A percentile compares a stretch with the other conserved stretches of the same genome.
Evolutionary conservation across 2,888 invertebrate species (phyloP).

Genomic region (Tetramorium bicarinatum): DNA sequence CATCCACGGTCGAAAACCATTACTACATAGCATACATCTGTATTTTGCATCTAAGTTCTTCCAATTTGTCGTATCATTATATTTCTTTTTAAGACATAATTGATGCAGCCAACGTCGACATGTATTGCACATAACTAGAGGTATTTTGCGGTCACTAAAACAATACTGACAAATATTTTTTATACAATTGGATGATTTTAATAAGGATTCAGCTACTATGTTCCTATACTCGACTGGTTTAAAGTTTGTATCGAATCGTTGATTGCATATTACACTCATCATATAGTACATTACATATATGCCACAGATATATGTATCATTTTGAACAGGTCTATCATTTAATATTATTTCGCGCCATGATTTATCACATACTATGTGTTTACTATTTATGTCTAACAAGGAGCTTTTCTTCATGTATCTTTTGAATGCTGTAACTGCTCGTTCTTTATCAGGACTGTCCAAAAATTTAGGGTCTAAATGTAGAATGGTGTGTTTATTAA

Average conservation of each 20-base stretch:
- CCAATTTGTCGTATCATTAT: not conserved
- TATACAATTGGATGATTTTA: not conserved
- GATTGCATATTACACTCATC: not conserved
- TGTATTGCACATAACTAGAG: no score
- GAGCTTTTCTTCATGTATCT: not conserved
- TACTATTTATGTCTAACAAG: not conserved
- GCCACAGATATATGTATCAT: not conserved
- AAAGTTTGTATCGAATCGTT: not conserved
- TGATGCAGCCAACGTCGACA: no score
- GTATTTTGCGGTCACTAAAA: not conserved
- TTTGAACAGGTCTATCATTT: not conserved
- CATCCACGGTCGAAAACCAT: constrained; percentile 9
- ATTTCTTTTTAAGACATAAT: not conserved
- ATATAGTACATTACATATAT: constrained; percentile 5
- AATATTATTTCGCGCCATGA: not conserved
- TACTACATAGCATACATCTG: not conserved
- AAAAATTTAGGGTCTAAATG: no score
- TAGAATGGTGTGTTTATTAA: no score
- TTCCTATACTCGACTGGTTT: not conserved
- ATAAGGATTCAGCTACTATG: not conserved
- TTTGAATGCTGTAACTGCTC: no score
- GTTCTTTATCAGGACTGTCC: no score
- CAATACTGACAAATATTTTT: constrained; percentile 10
- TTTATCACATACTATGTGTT: not conserved
- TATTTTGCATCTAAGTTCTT: not conserved